These are phyloP conservation scores for Agrochola macilenta DNA, from an alignment of 2,888 invertebrate genomes.

Conservation along the genomic window DNA sequence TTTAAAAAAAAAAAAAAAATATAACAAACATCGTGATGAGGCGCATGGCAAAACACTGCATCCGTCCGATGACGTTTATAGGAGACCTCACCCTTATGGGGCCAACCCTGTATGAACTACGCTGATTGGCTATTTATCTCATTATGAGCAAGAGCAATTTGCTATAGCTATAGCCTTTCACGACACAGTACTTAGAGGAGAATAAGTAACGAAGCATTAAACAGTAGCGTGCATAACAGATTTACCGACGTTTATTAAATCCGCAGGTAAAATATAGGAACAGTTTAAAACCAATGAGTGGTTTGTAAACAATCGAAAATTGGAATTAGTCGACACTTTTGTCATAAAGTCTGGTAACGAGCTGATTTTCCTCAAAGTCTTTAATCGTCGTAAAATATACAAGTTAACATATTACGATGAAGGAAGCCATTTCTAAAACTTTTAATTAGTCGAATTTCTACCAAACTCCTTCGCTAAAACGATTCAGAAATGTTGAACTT, in stretches of 20 bases:
- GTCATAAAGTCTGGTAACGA: conserved; percentile 37
- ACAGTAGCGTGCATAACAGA: background rate
- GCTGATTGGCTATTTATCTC: conserved; percentile 5
- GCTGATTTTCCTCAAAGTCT: conserved; percentile 16
- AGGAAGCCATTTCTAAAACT: conserved; percentile 41
- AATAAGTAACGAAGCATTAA: background rate
- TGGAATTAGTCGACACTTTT: conserved; percentile 34
- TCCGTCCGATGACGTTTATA: background rate
- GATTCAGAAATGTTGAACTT: conserved; percentile 26
- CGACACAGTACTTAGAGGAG: background rate
- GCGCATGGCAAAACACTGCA: background rate
- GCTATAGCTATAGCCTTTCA: background rate
- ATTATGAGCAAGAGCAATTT: background rate
- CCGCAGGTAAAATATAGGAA: conserved; percentile 9
- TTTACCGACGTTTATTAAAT: conserved; percentile 2
- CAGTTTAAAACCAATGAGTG: background rate
- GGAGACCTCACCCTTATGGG: background rate
- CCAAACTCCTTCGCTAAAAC: conserved; percentile 35
- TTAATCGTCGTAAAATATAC: conserved; percentile 43
- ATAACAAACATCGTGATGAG: background rate
- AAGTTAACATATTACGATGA: conserved; percentile 23
- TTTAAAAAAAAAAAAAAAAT: no score
- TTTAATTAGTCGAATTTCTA: conserved; percentile 60
- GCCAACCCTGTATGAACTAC: background rate
- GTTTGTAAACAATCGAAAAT: conserved; percentile 6